phyloP scores from a whole-genome alignment of 1,140 invertebrate species.

The Papilio glaucus region DNA sequence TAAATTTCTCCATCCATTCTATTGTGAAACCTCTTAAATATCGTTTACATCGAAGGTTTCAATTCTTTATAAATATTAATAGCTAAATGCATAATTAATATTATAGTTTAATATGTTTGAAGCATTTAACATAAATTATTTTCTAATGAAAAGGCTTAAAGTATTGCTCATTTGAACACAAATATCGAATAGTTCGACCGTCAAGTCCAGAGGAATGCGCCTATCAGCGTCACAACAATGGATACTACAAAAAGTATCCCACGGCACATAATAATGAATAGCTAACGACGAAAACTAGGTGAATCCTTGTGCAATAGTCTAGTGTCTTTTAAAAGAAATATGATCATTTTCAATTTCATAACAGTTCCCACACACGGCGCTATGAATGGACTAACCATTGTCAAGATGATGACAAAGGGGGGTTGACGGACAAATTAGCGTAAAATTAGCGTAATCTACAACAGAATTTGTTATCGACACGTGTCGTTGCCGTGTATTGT shows the following conservation, averaged over 20 bases:
- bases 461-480: slow-evolving; percentile 60
- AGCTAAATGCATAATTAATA: no score
- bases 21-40: no score
- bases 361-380: slow-evolving; percentile 73
- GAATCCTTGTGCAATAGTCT: slow-evolving; percentile 81
- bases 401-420: slow-evolving; percentile 44
- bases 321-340: slow-evolving; percentile 82
- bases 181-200: slow-evolving; percentile 35
- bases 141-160: not conserved
- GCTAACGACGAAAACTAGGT: slow-evolving; percentile 82
- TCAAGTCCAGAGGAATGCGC: slow-evolving; percentile 69
- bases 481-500: slow-evolving; percentile 39
- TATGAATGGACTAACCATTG: slow-evolving; percentile 67
- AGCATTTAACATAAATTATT: no score
- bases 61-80: no score
- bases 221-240: slow-evolving; percentile 77
- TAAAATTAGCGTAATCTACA: slow-evolving; percentile 81
- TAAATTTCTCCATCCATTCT: no score
- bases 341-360: slow-evolving; percentile 82
- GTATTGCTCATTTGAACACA: not conserved
- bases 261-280: slow-evolving; percentile 82
- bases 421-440: slow-evolving; percentile 71
- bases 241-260: slow-evolving; percentile 69
- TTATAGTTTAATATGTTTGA: no score
- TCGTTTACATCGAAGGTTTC: no score